Conservation (phyloP, 2,797 vertebrate species). For the Hoplostethus atlanticus region DNA sequence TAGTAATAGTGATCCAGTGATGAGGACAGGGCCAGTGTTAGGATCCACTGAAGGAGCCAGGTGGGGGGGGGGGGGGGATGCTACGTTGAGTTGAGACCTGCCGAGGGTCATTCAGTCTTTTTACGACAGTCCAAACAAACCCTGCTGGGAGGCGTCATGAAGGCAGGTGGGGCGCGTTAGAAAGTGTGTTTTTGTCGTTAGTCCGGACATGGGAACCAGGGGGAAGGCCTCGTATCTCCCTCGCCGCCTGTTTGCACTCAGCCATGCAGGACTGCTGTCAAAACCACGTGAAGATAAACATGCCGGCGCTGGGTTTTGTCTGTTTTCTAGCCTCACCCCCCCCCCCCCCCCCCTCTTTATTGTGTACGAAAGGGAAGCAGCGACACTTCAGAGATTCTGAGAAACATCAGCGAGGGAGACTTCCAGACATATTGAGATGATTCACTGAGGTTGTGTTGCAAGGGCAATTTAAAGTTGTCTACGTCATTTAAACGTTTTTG, state of each 20-base stretch:
- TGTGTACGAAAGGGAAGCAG: neutral
- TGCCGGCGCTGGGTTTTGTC: neutral
- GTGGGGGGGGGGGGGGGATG: constrained; percentile 8
- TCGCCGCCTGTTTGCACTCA: constrained; percentile 38
- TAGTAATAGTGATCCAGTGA: too few relatives aligned
- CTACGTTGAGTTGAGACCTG: neutral
- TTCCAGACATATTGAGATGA: too few relatives aligned
- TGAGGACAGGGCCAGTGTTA: neutral
- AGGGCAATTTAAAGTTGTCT: too few relatives aligned
- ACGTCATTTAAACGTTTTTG: too few relatives aligned
- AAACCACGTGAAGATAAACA: constrained; percentile 45
- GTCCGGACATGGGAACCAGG: constrained; percentile 47
- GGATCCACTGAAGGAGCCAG: neutral
- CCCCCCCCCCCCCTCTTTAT: too few relatives aligned
- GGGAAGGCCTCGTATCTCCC: neutral
- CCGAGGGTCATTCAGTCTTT: constrained; percentile 35
- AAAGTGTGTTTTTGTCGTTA: constrained; percentile 78
- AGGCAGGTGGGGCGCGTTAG: constrained; percentile 65
- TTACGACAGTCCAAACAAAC: constrained; percentile 67
- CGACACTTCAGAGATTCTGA: neutral
- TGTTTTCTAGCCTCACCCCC: neutral
- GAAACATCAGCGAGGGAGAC: neutral
- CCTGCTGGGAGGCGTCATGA: constrained; percentile 55
- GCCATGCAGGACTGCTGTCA: constrained; percentile 31
- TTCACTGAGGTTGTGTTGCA: too few relatives aligned